phyloP scores from a whole-genome alignment of 92 coral and sea anemone genomes.

The Porites cylindrica region DNA sequence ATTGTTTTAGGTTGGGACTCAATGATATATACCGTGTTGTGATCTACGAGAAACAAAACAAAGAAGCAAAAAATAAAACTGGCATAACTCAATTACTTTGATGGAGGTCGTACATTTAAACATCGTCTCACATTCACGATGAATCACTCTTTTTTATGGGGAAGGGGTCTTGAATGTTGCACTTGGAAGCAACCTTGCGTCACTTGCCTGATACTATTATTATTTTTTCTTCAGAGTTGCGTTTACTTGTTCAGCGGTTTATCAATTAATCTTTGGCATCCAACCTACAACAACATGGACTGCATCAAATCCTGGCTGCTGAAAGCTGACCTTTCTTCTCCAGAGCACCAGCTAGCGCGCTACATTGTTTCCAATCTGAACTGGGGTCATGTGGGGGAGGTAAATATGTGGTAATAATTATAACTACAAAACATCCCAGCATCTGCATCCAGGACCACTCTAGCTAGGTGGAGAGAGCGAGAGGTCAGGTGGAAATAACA shows the following conservation, averaged over 20 bases:
- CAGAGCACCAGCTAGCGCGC: conserved; percentile 92
- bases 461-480: background rate
- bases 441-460: background rate
- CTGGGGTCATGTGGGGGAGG: conserved; percentile 92
- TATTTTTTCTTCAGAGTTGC: conserved; percentile 66
- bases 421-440: background rate
- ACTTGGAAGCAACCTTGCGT: background rate
- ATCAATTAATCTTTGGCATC: conserved; percentile 89
- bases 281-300: conserved; percentile 84
- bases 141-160: too few relatives aligned
- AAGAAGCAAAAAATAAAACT: too few relatives aligned
- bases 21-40: too few relatives aligned
- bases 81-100: too few relatives aligned
- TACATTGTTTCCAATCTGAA: conserved; percentile 84
- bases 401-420: background rate
- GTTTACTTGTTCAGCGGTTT: conserved; percentile 91
- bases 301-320: conserved; percentile 90
- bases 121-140: too few relatives aligned
- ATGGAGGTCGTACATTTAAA: too few relatives aligned
- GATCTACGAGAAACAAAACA: too few relatives aligned
- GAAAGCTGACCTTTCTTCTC: conserved; percentile 87
- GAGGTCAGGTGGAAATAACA: background rate
- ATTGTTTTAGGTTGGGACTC: background rate
- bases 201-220: background rate
- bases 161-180: background rate